Evolutionary conservation across 2,797 vertebrate species (phyloP), one percentile per base, ranked within the genome.

Genomic region (Thamnophis elegans): DNA sequence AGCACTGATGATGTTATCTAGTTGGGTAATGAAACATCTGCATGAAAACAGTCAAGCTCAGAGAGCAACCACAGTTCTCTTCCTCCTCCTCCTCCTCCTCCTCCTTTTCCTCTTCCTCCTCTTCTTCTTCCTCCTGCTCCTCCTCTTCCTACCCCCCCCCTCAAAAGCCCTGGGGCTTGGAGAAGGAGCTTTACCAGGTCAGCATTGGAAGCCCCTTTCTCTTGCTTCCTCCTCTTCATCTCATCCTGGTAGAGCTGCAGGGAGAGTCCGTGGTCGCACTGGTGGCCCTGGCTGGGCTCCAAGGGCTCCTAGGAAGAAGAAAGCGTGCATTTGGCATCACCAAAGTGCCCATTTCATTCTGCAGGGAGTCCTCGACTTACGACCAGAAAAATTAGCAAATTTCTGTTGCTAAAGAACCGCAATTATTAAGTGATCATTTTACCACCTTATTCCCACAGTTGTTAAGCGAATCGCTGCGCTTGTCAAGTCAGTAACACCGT

Each of bases 231-330:
- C 87, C 94, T 94, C 90, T 97, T 97, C 94, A 32, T 97, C 60
- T 98, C 97, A 28, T 97, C 95, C 68, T 98, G 97, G 93, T 97
- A 98, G 97, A 98, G 97, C 96, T 98, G 97, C 92, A 98, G 93
- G 26, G 94, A 92, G 88, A 95, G 1, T 25, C 97, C 97, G 0
- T 98, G 98, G 94, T 98, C 98, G 95, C 98, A 98, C 94, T 98
- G 97, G 88, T 98, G 97, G 18, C 95, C 96, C 26, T 98, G 97
- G 0, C 95, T 94, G 3, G 96, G 96, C 26, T 97, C 97, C 0
- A 36, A 7, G 96, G 90, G 55, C 54, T 89, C 90, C 93, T 90
- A 16, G 20, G 53, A n/a, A 55, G 53, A 85, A n/a, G 42, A 73
- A n/a, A 13, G 28, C 1, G 7, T 0, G 7, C 0, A 4, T 1